Conservation (phyloP, 2,888 invertebrate species). For the Cephus spinipes region DNA sequence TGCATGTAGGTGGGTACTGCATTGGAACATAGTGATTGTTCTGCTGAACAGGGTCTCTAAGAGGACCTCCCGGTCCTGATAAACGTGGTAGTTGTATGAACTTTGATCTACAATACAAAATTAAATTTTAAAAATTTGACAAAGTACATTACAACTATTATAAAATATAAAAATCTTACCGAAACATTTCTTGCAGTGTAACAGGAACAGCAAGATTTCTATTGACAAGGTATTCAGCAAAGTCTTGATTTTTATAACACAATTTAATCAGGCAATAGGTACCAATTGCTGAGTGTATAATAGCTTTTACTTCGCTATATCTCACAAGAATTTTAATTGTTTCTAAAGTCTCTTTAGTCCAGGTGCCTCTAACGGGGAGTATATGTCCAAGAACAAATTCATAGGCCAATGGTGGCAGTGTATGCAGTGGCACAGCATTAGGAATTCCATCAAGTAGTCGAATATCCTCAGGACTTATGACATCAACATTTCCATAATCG, state of each 20-base stretch:
- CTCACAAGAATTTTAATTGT: conserved; percentile 64
- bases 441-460: conserved; percentile 71
- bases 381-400: conserved; percentile 74
- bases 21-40: not conserved
- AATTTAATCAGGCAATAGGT: conserved; percentile 46
- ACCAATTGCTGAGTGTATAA: conserved; percentile 31
- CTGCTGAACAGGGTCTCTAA: not conserved
- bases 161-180: conserved; percentile 34
- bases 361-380: conserved; percentile 68
- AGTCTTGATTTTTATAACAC: conserved; percentile 41
- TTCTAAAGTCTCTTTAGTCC: conserved; percentile 69
- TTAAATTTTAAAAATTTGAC: not conserved
- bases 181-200: conserved; percentile 40
- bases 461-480: conserved; percentile 72
- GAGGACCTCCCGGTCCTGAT: not conserved
- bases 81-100: not conserved
- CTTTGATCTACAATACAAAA: not conserved
- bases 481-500: conserved; percentile 76
- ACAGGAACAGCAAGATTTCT: conserved; percentile 43
- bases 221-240: conserved; percentile 43
- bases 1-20: not conserved
- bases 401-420: conserved; percentile 71
- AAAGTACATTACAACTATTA: not conserved
- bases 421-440: conserved; percentile 63
- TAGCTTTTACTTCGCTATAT: conserved; percentile 63